These are phyloP conservation scores for Syrphus vitripennis DNA, from an alignment of 2,888 invertebrate species.

Conservation along the genomic window DNA sequence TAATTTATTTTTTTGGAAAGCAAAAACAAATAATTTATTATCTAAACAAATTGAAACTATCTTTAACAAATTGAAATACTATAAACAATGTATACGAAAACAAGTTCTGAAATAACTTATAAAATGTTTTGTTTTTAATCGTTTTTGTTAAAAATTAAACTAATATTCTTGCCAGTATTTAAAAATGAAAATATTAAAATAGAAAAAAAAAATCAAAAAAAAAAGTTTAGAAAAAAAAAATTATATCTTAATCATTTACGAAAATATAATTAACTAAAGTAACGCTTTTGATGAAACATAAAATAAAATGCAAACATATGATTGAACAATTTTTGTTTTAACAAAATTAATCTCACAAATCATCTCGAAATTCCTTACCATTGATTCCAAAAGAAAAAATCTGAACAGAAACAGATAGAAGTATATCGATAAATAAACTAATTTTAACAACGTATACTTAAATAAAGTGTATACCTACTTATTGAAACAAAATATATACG, in stretches of 20 bases:
- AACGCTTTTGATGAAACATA: constrained; percentile 40
- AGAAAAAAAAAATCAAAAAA: constrained; percentile 58
- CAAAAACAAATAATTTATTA: constrained; percentile 44
- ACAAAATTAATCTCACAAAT: constrained; percentile 7
- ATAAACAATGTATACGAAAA: constrained; percentile 65
- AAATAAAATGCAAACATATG: constrained; percentile 13
- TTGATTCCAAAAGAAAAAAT: constrained; percentile 60
- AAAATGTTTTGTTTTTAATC: constrained; percentile 62
- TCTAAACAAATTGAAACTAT: constrained; percentile 29
- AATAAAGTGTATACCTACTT: constrained; percentile 51
- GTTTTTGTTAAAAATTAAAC: constrained; percentile 45
- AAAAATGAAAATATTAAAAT: constrained; percentile 38
- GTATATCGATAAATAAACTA: constrained; percentile 39
- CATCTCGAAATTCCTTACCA: constrained; percentile 61
- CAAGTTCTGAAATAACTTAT: constrained; percentile 63
- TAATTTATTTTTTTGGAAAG: constrained; percentile 45
- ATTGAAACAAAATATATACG: constrained; percentile 71
- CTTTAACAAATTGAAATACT: constrained; percentile 35
- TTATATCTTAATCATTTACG: constrained; percentile 46
- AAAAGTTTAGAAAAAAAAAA: constrained; percentile 38
- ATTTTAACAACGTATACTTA: constrained; percentile 65
- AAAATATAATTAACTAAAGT: constrained; percentile 25
- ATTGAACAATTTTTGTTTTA: constrained; percentile 7
- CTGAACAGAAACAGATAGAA: constrained; percentile 56
- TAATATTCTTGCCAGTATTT: constrained; percentile 66